Evolutionary conservation across 2,113 vertebrate genomes (phyloP), one percentile per base, ranked within the genome.

Genomic region (Pedetes capensis): DNA sequence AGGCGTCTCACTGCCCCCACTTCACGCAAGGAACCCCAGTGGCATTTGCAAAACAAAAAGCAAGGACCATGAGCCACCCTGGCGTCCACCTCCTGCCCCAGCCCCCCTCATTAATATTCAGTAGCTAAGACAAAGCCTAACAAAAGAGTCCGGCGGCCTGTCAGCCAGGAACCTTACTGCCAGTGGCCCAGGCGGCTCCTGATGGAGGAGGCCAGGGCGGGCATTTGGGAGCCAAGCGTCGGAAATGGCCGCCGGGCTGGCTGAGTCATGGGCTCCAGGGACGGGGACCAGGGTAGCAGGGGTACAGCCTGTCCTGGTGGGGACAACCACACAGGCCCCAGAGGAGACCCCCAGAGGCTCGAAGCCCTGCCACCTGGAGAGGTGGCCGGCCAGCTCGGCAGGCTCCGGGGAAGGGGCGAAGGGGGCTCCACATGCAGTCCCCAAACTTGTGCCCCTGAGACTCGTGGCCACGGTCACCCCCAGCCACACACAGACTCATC

Each of bases 91-190:
- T 93, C 97, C 95, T 96, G 87, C 89, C 96, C 89, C 57, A 68
- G 10, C 6, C 72, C 84, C 93, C 87, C 90, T 93, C 87, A 97
- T 98, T 97, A 98, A 98, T 97, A 98, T 98, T 98, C 96, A 98
- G 93, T 96, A 98, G 97, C 87, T 76, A 95, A 96, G 97, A 98
- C 97, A 98, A 98, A 97, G 97, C 87, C 63, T 90, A 96, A 97
- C 97, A 96, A 96, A 97, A 96, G 97, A 74, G 91, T 93, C 95
- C 97, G 71, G 94, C 89, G 95, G 93, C 93, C 93, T 84, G 85
- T 69, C 71, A 25, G 81, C 71, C 66, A 3, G 5, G 44, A 32
- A 6, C 27, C 34, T 2, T 17, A 6, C 42, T 42, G 49, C n/a
- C 42, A 2, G 0, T n/a, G 91, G 87, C 16, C 84, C 42, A 12